phyloP scores from a whole-genome alignment of 2,888 invertebrate species.

The Trileptium ribeirensis region DNA sequence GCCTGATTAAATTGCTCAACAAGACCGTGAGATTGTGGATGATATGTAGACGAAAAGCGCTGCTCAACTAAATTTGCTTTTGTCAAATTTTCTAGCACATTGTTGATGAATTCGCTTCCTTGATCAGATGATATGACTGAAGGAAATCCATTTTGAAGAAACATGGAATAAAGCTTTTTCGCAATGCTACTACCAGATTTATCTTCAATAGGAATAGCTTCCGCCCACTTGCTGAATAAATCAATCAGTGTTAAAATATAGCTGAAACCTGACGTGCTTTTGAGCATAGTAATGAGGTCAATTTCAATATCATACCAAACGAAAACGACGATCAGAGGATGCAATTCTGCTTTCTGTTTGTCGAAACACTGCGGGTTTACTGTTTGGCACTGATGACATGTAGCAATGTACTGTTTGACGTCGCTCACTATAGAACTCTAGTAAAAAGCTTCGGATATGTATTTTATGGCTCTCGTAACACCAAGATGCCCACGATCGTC shows the following conservation, averaged over 20 bases:
- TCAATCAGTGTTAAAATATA: neutral
- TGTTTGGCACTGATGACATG: neutral
- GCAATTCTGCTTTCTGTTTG: neutral
- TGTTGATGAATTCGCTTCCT: no score
- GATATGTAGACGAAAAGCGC: no score
- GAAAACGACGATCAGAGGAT: neutral
- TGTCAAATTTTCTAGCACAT: no score
- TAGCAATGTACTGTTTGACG: neutral
- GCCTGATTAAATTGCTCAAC: no score
- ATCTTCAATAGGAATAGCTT: neutral
- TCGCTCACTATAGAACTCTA: no score
- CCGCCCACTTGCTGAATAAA: neutral
- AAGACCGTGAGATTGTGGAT: no score
- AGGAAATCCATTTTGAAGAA: no score
- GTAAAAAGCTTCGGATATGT: no score
- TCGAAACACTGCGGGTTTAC: neutral
- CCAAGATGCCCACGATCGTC: no score
- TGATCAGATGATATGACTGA: no score
- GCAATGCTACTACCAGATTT: neutral
- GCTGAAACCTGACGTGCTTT: neutral
- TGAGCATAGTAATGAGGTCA: neutral
- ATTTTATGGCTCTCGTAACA: no score
- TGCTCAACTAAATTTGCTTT: no score
- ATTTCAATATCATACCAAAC: neutral
- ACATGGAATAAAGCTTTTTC: neutral